Base-by-base conservation (phyloP, 2,113 vertebrate species). In the Platysternon megacephalum region DNA sequence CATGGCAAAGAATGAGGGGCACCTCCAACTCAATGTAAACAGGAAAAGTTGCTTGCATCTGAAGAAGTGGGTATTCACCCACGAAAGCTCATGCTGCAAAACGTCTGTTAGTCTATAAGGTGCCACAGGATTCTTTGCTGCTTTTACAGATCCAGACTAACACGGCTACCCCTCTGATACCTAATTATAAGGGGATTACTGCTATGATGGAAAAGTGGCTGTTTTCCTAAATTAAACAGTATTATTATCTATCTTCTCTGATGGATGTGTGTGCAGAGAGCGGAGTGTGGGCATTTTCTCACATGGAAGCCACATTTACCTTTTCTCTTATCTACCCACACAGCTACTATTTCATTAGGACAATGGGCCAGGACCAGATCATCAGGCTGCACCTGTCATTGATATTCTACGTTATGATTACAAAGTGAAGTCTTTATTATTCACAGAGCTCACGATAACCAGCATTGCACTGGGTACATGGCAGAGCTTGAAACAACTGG, bases 211-310 rank as follows among this genome's bases (percentile, higher is more conserved):
- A 61, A 72, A 29, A 82, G 22, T 1, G 0, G 1, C 44, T 29
- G 46, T 46, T 85, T 44, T 55, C 26, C 9, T 19, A 44, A 85
- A 88, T 65, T 74, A 80, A 82, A 51, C 5, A 2, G 39, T 3
- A 2, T 3, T 44, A 81, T 61, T 51, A 46, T 51, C n/a, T n/a
- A 2, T 0, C 0, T n/a, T 9, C 6, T 13, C 32, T 39, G 8
- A 42, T 28, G 68, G 61, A 24, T 87, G 42, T 51, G 24, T 46
- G 35, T 39, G 29, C 44, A 29, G 74, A 44, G 11, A 6, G 11
- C 6, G 16, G 26, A 88, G 17, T 28, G 8, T 5, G 46, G 24
- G 58, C 9, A 87, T 85, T 58, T 46, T 5, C 53, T 16, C 16
- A 80, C 16, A 26, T 17, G 39, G 46, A 86, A 84, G 26, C 39